phyloP scores from a whole-genome alignment of 23 tunicate genomes.

The Styela plicata region DNA sequence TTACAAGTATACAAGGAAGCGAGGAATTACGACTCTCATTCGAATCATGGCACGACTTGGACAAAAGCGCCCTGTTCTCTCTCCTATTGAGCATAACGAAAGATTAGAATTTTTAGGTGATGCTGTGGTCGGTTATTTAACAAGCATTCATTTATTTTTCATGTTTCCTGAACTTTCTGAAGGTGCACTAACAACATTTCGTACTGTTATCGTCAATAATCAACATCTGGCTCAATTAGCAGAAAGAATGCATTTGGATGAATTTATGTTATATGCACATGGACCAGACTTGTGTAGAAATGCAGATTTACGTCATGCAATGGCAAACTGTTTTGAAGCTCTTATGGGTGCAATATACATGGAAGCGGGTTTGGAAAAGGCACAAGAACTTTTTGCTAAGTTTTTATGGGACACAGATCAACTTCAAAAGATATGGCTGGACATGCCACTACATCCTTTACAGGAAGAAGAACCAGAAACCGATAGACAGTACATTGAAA shows the following conservation, averaged over 20 bases:
- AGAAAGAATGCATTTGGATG: slow-evolving; percentile 71
- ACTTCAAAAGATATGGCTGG: slow-evolving; percentile 67
- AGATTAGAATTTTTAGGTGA: slow-evolving; percentile 93
- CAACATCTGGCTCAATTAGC: slow-evolving; percentile 83
- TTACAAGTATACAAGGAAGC: slow-evolving; percentile 88
- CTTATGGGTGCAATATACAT: slow-evolving; percentile 95
- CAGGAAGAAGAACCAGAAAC: slow-evolving; percentile 86
- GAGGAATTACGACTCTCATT: slow-evolving; percentile 93
- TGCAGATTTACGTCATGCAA: slow-evolving; percentile 88
- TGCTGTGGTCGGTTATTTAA: slow-evolving; percentile 90
- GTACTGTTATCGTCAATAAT: slow-evolving; percentile 85
- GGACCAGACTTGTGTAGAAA: slow-evolving; percentile 90
- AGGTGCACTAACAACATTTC: slow-evolving; percentile 94
- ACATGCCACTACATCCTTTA: slow-evolving; percentile 79
- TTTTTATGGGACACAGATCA: slow-evolving; percentile 70
- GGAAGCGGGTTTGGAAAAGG: slow-evolving; percentile 84
- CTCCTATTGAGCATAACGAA: slow-evolving; percentile 96
- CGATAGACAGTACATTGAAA: slow-evolving; percentile 66
- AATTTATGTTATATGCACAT: slow-evolving; percentile 90
- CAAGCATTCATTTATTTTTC: slow-evolving; percentile 73
- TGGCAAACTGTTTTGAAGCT: slow-evolving; percentile 98
- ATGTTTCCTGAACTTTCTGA: slow-evolving; percentile 93
- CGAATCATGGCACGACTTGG: slow-evolving; percentile 96
- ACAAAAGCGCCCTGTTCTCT: slow-evolving; percentile 69
- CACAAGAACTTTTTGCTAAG: slow-evolving; percentile 63